Evolutionary conservation across 2,113 vertebrate genomes (phyloP).

Genomic region (Nothocercus nigrocapillus): DNA sequence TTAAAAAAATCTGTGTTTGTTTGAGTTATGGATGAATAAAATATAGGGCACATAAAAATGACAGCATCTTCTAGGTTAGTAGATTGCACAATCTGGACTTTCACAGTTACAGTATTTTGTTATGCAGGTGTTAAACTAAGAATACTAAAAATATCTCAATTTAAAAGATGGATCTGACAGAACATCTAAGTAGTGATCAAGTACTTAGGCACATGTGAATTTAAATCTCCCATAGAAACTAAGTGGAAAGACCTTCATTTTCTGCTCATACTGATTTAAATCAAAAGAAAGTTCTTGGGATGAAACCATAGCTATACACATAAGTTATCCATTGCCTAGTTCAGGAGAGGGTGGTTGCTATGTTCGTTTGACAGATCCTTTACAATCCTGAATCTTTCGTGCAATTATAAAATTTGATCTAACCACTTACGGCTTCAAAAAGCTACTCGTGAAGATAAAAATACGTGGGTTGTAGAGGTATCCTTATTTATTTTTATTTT

Average conservation of each 20-base stretch:
- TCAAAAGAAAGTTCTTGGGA: background rate
- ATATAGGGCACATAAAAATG: slow-evolving; percentile 47
- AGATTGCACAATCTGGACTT: slow-evolving; percentile 49
- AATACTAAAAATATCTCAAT: slow-evolving; percentile 29
- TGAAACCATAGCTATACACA: background rate
- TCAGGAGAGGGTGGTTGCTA: background rate
- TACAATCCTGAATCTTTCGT: background rate
- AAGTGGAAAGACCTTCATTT: background rate
- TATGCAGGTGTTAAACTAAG: background rate
- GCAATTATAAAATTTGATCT: background rate
- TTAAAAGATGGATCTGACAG: slow-evolving; percentile 7
- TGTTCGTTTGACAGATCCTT: background rate
- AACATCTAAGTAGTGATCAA: slow-evolving; percentile 19
- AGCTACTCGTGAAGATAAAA: background rate
- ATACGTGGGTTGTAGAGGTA: background rate
- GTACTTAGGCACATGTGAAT: background rate
- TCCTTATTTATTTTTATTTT: background rate
- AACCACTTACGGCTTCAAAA: background rate
- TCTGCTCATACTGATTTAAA: background rate
- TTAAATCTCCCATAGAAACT: background rate
- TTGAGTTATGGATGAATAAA: slow-evolving; percentile 41
- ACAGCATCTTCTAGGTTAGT: slow-evolving; percentile 36
- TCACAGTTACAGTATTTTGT: slow-evolving; percentile 44
- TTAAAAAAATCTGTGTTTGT: slow-evolving; percentile 26
- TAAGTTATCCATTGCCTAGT: background rate